These are phyloP conservation scores for Lissonota sp. DNA, from an alignment of 2,888 invertebrate species.

Conservation along the genomic window DNA sequence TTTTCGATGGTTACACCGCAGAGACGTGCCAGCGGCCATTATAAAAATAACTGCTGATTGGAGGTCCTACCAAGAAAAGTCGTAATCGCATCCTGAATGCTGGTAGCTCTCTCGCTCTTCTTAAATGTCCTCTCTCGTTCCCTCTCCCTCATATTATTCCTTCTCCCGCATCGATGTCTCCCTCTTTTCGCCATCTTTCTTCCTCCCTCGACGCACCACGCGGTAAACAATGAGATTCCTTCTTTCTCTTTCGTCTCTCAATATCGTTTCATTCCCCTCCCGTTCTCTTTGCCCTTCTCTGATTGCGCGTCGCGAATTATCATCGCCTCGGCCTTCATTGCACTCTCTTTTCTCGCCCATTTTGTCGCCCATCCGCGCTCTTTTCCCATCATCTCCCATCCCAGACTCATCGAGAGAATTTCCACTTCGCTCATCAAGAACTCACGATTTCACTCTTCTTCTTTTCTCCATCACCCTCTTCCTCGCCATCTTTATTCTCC, in stretches of 20 bases:
- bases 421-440: no score
- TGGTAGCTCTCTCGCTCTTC: constrained; percentile 63
- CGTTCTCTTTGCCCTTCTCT: constrained; percentile 10
- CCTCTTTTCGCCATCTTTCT: constrained; percentile 49
- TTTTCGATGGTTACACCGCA: constrained; percentile 62
- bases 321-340: background rate
- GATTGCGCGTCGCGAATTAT: background rate
- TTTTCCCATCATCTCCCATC: background rate
- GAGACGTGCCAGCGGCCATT: constrained; percentile 79
- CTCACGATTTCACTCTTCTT: background rate
- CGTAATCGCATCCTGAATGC: constrained; percentile 83
- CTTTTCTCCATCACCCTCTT: background rate
- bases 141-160: constrained; percentile 37
- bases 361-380: constrained; percentile 18
- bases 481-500: background rate
- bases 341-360: constrained; percentile 11
- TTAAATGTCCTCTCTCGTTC: constrained; percentile 46
- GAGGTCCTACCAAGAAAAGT: constrained; percentile 84
- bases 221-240: constrained; percentile 70
- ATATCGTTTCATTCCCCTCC: constrained; percentile 49
- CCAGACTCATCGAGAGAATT: no score
- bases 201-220: constrained; percentile 29
- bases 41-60: constrained; percentile 84
- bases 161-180: constrained; percentile 60
- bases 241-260: constrained; percentile 44